A percentile compares a stretch with the other conserved stretches of the same genome.
Conservation (phyloP, 92 coral and sea anemone genomes). For the Actinostola sp. region DNA sequence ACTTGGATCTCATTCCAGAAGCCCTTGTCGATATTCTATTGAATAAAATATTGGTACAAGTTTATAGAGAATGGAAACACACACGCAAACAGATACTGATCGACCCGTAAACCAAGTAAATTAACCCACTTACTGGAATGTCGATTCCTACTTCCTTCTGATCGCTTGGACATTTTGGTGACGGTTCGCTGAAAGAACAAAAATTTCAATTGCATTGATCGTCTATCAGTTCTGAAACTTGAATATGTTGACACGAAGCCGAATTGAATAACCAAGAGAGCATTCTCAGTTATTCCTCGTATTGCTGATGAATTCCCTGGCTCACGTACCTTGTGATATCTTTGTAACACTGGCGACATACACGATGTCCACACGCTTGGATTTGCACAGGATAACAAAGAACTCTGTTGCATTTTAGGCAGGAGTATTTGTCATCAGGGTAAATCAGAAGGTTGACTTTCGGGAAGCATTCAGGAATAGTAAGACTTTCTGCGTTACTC, state of each 20-base stretch:
- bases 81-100: neutral
- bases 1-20: constrained; percentile 55
- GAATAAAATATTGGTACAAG: neutral
- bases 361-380: constrained; percentile 1
- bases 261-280: no score
- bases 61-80: no score
- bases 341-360: constrained; percentile 4
- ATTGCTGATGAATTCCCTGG: neutral
- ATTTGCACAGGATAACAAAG: constrained; percentile 6
- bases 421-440: neutral
- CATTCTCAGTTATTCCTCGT: no score
- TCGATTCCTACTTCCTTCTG: neutral
- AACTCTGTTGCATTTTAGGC: neutral
- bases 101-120: no score
- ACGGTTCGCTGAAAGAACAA: neutral
- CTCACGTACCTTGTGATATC: neutral
- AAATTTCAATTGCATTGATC: no score
- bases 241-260: no score
- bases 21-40: constrained; percentile 39
- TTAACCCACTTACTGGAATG: constrained; percentile 5
- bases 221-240: no score
- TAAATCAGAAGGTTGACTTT: no score
- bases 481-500: neutral
- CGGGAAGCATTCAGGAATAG: no score
- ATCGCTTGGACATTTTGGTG: constrained; percentile 12